Evolutionary conservation across 2,113 vertebrate genomes (phyloP).

Genomic region (Rutilus rutilus): DNA sequence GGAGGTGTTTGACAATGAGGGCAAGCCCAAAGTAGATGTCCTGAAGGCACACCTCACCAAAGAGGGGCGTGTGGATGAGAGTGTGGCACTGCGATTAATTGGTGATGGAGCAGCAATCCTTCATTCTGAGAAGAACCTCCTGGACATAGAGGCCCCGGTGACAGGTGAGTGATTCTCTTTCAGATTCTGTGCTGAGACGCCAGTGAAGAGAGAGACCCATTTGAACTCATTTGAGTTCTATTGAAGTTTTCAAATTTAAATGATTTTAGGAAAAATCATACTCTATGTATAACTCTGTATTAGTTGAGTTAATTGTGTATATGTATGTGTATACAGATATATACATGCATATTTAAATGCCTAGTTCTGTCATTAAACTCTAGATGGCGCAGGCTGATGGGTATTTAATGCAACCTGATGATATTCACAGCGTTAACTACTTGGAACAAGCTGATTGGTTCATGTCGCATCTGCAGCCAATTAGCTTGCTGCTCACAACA

Average conservation of each 20-base stretch:
- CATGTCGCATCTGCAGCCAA: no score
- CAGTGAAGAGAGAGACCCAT: neutral
- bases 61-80: slow-evolving; percentile 95
- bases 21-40: slow-evolving; percentile 96
- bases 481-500: no score
- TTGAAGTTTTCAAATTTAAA: neutral
- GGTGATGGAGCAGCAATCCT: slow-evolving; percentile 93
- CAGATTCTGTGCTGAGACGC: neutral
- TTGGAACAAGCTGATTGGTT: no score
- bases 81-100: slow-evolving; percentile 93
- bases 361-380: no score
- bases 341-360: no score
- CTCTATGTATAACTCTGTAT: neutral
- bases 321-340: no score
- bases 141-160: slow-evolving; percentile 98
- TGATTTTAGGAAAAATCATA: neutral
- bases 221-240: neutral
- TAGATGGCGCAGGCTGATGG: no score
- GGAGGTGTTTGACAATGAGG: slow-evolving; percentile 97
- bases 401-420: no score
- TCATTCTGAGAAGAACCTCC: slow-evolving; percentile 92
- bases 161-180: slow-evolving; percentile 81
- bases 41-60: slow-evolving; percentile 99
- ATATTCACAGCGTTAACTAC: no score
- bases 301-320: no score